Evolutionary conservation across 2,113 vertebrate species (phyloP).

Genomic region (Trochalopteron elliotii): DNA sequence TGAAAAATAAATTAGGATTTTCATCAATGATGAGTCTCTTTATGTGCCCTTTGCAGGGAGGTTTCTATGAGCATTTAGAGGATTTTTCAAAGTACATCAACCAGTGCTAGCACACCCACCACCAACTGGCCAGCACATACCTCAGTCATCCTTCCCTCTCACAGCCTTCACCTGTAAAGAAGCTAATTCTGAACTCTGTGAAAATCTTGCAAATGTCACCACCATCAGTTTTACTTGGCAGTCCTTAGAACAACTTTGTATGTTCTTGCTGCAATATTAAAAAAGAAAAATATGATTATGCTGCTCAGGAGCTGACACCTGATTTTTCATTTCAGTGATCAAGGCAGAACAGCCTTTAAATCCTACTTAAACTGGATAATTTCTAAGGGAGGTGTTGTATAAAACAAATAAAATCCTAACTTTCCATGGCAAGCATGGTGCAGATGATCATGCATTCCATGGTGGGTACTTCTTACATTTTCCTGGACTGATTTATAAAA

Average conservation of each 20-base stretch:
- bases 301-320: neutral
- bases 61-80: neutral
- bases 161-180: neutral
- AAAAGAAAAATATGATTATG: neutral
- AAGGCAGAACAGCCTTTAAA: neutral
- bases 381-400: neutral
- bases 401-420: neutral
- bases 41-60: neutral
- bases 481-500: neutral
- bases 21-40: neutral
- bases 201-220: neutral
- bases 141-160: neutral
- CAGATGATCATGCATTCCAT: neutral
- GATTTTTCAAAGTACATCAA: neutral
- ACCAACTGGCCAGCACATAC: neutral
- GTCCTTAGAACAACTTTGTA: neutral
- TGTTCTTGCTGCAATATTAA: neutral
- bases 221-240: neutral
- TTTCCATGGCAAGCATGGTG: neutral
- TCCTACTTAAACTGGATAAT: neutral
- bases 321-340: neutral
- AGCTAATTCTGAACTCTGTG: neutral
- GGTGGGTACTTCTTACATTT: neutral
- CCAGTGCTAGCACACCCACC: neutral
- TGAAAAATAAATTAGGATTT: neutral